Evolutionary conservation across 2,888 invertebrate genomes (phyloP), one percentile per base, ranked within the genome.

Genomic region (Acrobasis repandana): DNA sequence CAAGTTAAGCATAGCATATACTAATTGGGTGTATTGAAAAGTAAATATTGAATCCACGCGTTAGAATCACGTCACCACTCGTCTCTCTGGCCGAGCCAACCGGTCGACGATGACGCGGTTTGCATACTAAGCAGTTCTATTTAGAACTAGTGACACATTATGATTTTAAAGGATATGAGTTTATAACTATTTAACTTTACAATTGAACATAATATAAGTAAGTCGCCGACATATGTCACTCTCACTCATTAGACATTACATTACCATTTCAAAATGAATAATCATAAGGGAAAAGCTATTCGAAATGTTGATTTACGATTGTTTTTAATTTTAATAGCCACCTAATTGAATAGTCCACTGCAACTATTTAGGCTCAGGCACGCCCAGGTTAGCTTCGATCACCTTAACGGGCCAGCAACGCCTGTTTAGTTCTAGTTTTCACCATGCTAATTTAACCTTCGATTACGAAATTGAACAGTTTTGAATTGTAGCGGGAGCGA

Each of bases 21-120:
- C 48, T 49, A 58, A 52, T 16, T 16, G 43, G 38, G 18, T 49
- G 49, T 58, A 58, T 36, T 34, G 36, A 38, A 5, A 49, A 10
- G 36, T 38, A 36, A 38, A 58, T 58, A 49, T 48, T 36, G 34
- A 58, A 58, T 49, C 18, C 49, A 20, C 18, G 38, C 36, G 57
- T 36, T 50, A 18, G 36, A 49, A 58, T 58, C 58, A 49, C 49
- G 58, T 58, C 58, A 58, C 16, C 33, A 16, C 36, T 49, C 48
- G n/a, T 58, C 33, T 52, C 36, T 43, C 11, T 33, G 33, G 14
- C 33, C 15, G 16, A 52, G 16, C 36, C 52, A 15, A 52, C 52
- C 52, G 52, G 52, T 52, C 52, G 52, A 4, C 52, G 34, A 11
- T 5, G 15, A 16, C 52, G 52, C 16, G 52, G 52, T 18, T 52